Evolutionary conservation across 2,797 vertebrate genomes (phyloP), one percentile per base, ranked within the genome.

Genomic region (Arremon aurantiirostris): DNA sequence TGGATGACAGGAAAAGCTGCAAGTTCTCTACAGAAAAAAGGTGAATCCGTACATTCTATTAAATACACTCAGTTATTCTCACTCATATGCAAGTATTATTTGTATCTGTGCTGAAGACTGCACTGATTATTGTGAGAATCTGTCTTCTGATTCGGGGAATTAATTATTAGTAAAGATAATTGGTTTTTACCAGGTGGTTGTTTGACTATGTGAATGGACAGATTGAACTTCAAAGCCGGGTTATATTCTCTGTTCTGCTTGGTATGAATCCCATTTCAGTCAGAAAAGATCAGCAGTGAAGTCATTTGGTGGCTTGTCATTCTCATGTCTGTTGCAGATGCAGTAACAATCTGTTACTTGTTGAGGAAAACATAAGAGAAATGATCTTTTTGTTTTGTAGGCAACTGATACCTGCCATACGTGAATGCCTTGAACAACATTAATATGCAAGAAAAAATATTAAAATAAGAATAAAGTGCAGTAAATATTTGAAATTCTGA

Each of bases 161-260:
- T 2, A 88, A 72, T 57, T 64, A 41, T 53, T 61, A 53, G 26
- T 41, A 24, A 68, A 60, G 20, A 65, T 69, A 47, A 49, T 56
- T 60, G 6, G 3, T 2, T 79, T 79, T 56, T 52, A 47, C 26
- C 13, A 15, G 0, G 0, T 59, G 14, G 4, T 50, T 72, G 1
- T 27, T 83, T 61, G 0, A 32, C 59, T 42, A 4, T 32, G 17
- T 69, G 56, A 57, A 61, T 64, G 15, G n/a, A 32, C n/a, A 26
- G 17, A 60, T 10, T 65, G 19, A 85, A 80, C 27, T 76, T 72
- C 46, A 73, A 68, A 93, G 60, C 4, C 27, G 47, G 41, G 18
- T 78, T 75, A 30, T 37, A 18, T n/a, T 90, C 28, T 64, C 57
- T 1, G 0, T 81, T 93, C 50, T 53, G 20, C 61, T 88, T 91